These are phyloP conservation scores for Pomatorhinus ruficollis DNA, from an alignment of 2,113 vertebrate genomes.

Conservation along the genomic window DNA sequence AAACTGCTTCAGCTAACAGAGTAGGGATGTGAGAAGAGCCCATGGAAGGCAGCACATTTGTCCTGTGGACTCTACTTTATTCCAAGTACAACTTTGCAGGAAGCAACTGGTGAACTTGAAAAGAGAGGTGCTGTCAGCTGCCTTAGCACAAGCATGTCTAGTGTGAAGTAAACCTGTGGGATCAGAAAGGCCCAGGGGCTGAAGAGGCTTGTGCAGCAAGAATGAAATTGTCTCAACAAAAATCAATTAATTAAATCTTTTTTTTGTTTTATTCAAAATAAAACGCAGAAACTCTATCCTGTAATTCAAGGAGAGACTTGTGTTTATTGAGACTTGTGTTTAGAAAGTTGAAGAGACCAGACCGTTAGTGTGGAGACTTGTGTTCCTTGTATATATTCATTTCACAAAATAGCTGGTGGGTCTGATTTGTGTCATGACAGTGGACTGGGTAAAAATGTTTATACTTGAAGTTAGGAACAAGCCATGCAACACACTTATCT, in stretches of 20 bases:
- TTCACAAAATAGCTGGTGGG: background rate
- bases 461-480: background rate
- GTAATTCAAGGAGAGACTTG: background rate
- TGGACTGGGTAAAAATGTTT: background rate
- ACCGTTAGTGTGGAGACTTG: background rate
- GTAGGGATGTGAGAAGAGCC: background rate
- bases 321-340: background rate
- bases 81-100: background rate
- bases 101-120: background rate
- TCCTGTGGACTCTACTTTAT: background rate
- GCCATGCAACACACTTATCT: background rate
- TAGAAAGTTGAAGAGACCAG: background rate
- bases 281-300: background rate
- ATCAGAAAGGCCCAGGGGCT: background rate
- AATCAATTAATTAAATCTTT: background rate
- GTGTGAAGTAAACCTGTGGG: background rate
- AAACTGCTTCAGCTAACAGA: background rate
- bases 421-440: background rate
- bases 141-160: too few relatives aligned
- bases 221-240: background rate
- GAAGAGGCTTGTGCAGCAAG: background rate
- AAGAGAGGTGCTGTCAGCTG: background rate
- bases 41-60: background rate
- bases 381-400: background rate
- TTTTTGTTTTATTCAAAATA: fast-evolving